Conservation (phyloP, 1,140 invertebrate genomes). For the Drosophila fuyamai region DNA sequence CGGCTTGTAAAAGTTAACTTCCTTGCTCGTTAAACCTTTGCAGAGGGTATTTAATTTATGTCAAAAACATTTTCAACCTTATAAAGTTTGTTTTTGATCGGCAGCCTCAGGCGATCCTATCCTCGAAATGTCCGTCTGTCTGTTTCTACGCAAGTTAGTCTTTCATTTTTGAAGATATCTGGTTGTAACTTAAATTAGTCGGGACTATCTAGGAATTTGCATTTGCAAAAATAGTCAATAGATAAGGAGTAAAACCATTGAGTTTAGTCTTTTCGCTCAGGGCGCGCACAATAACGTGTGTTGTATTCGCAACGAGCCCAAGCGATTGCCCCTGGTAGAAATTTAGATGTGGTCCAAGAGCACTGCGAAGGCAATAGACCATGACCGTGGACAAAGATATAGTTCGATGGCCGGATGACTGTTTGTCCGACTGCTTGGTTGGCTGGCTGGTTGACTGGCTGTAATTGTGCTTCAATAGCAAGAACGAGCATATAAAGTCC, state of each 20-base stretch:
- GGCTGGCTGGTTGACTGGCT: conserved; percentile 32
- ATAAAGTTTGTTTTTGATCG: no score
- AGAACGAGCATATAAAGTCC: conserved; percentile 35
- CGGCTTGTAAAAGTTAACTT: no score
- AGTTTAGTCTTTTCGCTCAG: not conserved
- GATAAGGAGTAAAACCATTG: not conserved
- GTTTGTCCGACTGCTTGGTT: conserved; percentile 37
- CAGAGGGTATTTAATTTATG: no score
- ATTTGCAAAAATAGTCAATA: not conserved
- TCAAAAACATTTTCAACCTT: no score
- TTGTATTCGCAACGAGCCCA: not conserved
- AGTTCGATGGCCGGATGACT: conserved; percentile 56
- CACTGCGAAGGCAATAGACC: conserved; percentile 71
- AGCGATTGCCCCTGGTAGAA: conserved; percentile 16
- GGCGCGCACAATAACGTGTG: conserved; percentile 1
- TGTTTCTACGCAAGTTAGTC: no score
- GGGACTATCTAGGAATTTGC: not conserved
- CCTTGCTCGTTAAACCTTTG: no score
- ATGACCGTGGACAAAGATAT: conserved; percentile 68
- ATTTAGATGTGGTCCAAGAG: conserved; percentile 54
- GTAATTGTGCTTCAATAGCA: conserved; percentile 68
- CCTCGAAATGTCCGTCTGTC: no score
- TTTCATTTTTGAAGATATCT: no score
- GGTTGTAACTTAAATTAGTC: no score
- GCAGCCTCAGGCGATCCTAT: no score